Conservation (phyloP, 2,797 vertebrate species). For the Ptychobarbus kaznakovi region DNA sequence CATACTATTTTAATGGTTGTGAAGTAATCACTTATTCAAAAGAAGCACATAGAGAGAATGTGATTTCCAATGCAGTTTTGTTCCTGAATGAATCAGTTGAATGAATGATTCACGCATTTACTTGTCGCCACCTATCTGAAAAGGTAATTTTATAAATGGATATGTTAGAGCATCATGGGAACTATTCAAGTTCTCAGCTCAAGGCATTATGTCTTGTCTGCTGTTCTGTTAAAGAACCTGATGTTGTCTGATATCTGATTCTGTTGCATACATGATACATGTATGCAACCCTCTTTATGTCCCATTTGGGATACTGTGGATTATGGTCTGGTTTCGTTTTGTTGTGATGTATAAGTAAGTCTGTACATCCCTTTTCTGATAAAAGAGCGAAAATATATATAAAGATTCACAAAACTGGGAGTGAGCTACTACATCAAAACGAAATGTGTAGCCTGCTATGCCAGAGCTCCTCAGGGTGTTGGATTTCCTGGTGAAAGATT, state of each 20-base stretch:
- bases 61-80: too few relatives aligned
- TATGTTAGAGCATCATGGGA: background rate
- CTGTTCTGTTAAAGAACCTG: slow-evolving; percentile 2
- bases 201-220: background rate
- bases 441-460: background rate
- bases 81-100: too few relatives aligned
- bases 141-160: background rate
- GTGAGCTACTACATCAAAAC: background rate
- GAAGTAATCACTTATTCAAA: too few relatives aligned
- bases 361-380: background rate
- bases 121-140: background rate
- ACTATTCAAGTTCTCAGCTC: background rate
- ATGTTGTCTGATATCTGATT: background rate
- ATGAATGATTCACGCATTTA: background rate
- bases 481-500: slow-evolving; percentile 50
- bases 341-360: background rate
- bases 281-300: background rate
- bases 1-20: too few relatives aligned
- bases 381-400: slow-evolving; percentile 5
- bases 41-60: too few relatives aligned
- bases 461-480: slow-evolving; percentile 36
- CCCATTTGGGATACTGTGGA: background rate
- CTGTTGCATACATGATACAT: background rate
- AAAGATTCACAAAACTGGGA: background rate
- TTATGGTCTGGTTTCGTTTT: background rate